These are phyloP conservation scores for Poeciliopsis paucimaculata DNA, from an alignment of 2,797 vertebrate species.

Conservation along the genomic window DNA sequence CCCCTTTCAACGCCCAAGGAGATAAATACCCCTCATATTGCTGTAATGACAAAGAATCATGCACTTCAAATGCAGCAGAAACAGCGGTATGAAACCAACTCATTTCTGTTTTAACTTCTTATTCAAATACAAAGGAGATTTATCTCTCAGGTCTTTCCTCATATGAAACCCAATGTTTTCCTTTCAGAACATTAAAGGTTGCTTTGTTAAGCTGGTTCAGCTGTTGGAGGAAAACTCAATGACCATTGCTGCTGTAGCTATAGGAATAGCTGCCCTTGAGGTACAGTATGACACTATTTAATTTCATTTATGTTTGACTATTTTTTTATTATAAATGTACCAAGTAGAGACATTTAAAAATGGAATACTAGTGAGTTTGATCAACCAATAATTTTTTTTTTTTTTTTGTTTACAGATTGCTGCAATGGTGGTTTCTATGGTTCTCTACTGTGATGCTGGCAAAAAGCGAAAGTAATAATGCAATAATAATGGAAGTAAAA, in stretches of 20 bases:
- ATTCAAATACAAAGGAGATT: background rate
- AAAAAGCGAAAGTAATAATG: conserved; percentile 6
- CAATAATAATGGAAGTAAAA: too few relatives aligned
- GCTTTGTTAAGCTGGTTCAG: conserved; percentile 60
- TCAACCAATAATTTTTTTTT: background rate
- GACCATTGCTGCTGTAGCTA: conserved; percentile 76
- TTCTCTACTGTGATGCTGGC: conserved; percentile 66
- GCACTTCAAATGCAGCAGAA: accelerated
- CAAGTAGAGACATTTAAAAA: background rate
- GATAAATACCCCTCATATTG: conserved; percentile 50
- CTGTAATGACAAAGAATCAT: conserved; percentile 14
- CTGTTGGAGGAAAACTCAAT: conserved; percentile 70
- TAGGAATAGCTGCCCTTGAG: conserved; percentile 80
- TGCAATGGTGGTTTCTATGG: conserved; percentile 79
- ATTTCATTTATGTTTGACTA: background rate
- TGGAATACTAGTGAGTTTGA: background rate
- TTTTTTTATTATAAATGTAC: background rate
- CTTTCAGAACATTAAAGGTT: conserved; percentile 64
- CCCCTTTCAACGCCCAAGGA: conserved; percentile 34
- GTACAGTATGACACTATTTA: conserved; percentile 55
- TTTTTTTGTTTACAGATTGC: conserved; percentile 64
- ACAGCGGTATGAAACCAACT: conserved; percentile 2
- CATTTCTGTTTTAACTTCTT: background rate
- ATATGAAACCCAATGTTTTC: conserved; percentile 7
- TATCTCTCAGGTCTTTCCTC: background rate